Conservation (phyloP, 1,140 invertebrate species). For the Drosophila nigrodunni region DNA sequence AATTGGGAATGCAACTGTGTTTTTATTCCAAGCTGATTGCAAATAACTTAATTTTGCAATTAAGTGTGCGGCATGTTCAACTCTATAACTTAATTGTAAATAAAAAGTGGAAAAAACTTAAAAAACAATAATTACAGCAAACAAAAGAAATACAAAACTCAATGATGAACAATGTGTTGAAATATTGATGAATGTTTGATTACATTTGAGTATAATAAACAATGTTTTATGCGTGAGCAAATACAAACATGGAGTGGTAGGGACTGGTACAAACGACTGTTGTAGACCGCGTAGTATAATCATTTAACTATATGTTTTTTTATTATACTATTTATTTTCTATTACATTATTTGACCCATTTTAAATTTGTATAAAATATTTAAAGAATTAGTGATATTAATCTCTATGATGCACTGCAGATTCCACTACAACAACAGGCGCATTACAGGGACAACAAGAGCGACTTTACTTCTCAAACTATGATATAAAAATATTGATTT, state of each 20-base stretch:
- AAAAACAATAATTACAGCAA: background rate
- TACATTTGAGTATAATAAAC: constrained; percentile 14
- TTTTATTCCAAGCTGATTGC: constrained; percentile 23
- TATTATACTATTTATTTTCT: too few species aligned
- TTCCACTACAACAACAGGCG: background rate
- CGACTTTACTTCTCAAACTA: background rate
- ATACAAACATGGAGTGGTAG: too few species aligned
- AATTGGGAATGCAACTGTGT: constrained; percentile 9
- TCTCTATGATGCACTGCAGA: background rate
- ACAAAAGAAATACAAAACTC: constrained; percentile 5
- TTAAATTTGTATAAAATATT: too few species aligned
- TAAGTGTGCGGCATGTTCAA: constrained; percentile 1
- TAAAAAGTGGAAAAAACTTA: background rate
- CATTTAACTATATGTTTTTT: too few species aligned
- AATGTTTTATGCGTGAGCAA: background rate
- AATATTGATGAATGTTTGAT: constrained; percentile 35
- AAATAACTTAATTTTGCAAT: constrained; percentile 13
- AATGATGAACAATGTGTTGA: background rate
- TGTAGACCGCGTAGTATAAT: too few species aligned
- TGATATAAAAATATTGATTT: constrained; percentile 11
- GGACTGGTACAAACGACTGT: too few species aligned
- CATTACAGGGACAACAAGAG: too few species aligned
- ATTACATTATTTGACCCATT: too few species aligned
- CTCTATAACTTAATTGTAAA: constrained; percentile 7
- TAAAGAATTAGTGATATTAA: too few species aligned